A percentile compares a stretch with the other conserved stretches of the same genome.
Evolutionary conservation across 2,797 vertebrate species (phyloP).

Genomic region (Myiotriccus ornatus): DNA sequence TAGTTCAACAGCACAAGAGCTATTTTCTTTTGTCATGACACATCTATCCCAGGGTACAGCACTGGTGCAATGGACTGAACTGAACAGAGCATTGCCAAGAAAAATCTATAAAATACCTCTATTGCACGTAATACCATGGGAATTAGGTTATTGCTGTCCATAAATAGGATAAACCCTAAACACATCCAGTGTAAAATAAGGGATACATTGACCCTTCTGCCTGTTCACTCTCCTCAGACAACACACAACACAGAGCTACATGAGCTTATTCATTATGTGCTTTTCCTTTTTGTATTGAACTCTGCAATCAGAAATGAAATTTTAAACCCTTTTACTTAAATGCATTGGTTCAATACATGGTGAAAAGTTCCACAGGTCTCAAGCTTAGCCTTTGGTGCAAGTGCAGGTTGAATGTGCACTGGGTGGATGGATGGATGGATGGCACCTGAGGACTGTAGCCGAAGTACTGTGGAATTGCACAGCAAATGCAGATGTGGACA

Average conservation of each 20-base stretch:
- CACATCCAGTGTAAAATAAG: background rate
- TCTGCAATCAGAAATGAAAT: background rate
- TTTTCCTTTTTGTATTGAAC: background rate
- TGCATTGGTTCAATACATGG: rapidly evolving
- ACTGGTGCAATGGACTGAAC: background rate
- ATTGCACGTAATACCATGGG: background rate
- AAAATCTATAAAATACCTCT: background rate
- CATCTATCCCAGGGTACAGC: background rate
- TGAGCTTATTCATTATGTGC: rapidly evolving
- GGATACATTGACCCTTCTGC: background rate
- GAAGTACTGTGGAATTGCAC: background rate
- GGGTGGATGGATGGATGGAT: background rate
- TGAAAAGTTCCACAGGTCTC: background rate
- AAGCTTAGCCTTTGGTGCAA: background rate
- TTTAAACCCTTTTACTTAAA: background rate
- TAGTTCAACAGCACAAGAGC: background rate
- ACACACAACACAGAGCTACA: background rate
- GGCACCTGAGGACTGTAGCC: background rate
- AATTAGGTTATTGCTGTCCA: background rate
- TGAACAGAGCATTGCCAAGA: background rate
- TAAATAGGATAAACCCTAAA: background rate
- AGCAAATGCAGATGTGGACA: background rate
- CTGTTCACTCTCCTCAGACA: background rate
- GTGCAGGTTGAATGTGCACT: background rate
- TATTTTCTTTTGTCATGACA: background rate